Evolutionary conservation across 2,113 vertebrate species (phyloP), one percentile per base, ranked within the genome.

Genomic region (Gracilinanus agilis): DNA sequence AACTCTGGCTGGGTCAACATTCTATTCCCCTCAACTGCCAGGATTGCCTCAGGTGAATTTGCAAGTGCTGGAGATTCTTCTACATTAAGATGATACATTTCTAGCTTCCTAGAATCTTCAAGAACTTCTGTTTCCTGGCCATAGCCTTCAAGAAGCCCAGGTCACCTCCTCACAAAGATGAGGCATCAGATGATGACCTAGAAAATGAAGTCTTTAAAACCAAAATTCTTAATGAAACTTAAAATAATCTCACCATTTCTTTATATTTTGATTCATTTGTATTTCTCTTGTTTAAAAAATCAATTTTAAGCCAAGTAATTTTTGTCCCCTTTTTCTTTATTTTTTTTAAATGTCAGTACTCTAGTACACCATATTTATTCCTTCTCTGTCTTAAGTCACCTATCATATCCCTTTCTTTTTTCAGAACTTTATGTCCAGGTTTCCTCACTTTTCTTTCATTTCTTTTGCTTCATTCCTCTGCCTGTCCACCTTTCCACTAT

Each of bases 381-480:
- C 34, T 19, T 75, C 61, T 16, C 61, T 75, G 34, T 19, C 61
- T 75, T 75, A 34, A 67, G 16, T 75, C 4, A 75, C 19, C 34
- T 75, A 67, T 53, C 5, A 58, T 88, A 90, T 88, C 2, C 44
- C 90, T 92, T 54, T n/a, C 83, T 94, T 92, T 92, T 89, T 55
- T 13, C 25, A 55, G 5, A 34, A 44, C n/a, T 90, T 8, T 9
- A 54, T 44, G 40, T 12, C 34, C 29, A 75, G 13, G 61, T 75
- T n/a, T n/a, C 34, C n/a, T 75, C 12, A 75, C 34, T 75, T n/a
- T 75, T 75, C 13, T n/a, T 75, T n/a, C 0, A n/a, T 67, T 67
- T 67, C 29, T 67, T 67, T 67, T 67, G 0, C 29, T 34, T 34
- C 4, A 67, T 67, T n/a, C 61, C 5, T 24, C 4, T 11, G 0